Evolutionary conservation across 2,888 invertebrate genomes (phyloP), one percentile per base, ranked within the genome.

Genomic region (Sialis lutaria): DNA sequence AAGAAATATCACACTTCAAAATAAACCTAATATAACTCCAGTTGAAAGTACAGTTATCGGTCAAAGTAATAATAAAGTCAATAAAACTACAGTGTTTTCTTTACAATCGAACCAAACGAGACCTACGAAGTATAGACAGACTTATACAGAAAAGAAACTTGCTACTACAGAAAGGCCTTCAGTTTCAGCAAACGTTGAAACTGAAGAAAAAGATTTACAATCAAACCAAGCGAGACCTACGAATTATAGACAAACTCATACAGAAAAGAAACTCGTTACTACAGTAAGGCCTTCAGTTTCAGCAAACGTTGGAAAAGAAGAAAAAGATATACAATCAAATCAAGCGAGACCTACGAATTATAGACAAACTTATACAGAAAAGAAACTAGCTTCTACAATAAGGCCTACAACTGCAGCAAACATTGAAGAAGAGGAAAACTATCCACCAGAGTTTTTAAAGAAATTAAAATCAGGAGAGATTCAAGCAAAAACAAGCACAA

Each of bases 401-500:
- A 45, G 42, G 39, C 41, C 45, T 2, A 22, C 33, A 5, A 47
- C 43, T 35, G 34, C 12, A 12, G 31, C 33, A 8, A 47, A 47
- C 33, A 2, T 40, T 40, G 9, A 9, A 5, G 47, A 40, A 40
- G n/a, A 10, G 6, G 7, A n/a, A 7, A 37, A 37, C 12, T 8
- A 33, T 3, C 8, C 44, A 6, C 13, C 47, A 31, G 6, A 49
- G 33, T 33, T 39, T 22, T 22, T 22, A 22, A 22, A 22, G 22
- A 22, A 22, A 22, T 22, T 22, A 22, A 22, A 22, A 22, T 22
- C 22, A 22, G 22, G 22, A 22, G 55, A 55, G 1, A 39, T 40
- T 1, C 46, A 54, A 30, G 64, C 65, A 33, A 62, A 10, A 43
- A 10, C 30, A 33, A 10, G 33, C 2, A 45, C 45, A 1, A 39